Base-by-base conservation (phyloP, 2,888 invertebrate genomes). In the Hydriomena furcata region DNA sequence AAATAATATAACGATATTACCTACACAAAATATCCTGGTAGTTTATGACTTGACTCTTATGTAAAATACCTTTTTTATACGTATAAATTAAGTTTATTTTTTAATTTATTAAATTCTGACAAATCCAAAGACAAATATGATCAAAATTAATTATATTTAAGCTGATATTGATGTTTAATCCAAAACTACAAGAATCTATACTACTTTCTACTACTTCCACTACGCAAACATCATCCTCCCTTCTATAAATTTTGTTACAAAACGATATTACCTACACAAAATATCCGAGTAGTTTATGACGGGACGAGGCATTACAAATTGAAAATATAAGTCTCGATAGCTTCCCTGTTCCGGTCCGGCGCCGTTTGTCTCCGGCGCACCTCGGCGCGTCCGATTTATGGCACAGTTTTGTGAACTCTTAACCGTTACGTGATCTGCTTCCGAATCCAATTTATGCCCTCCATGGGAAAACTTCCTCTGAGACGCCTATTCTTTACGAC, bases 341-440 rank as follows among this genome's bases (percentile, higher is more conserved):
- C 56, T 60, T 62, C 58, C 51, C 61, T 65, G 65, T 67, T 58
- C 73, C 61, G 63, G 73, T 69, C 73, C 76, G 79, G 79, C 83
- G 82, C 84, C 86, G 86, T 90, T 88, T 89, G 88, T 90, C 90
- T 89, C 89, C 79, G 68, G 85, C 84, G 85, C 89, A 89, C 90
- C 88, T 89, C 82, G 75, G 81, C 84, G 85, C 84, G 82, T 85
- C 87, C 87, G 85, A 90, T 90, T 89, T 89, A 90, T 87, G 77
- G 88, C 85, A 84, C 88, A 89, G 85, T 90, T 89, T 89, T 89
- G 89, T 86, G 89, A 90, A 88, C 90, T 89, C 87, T 85, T 86
- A 88, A 87, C 87, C 86, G 85, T 89, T 89, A 90, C 90, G 89
- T 90, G 89, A 89, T 88, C 88, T 84, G 88, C 84, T 89, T 89